phyloP scores from a whole-genome alignment of 2,888 invertebrate genomes.

The Ligdia adustata region DNA sequence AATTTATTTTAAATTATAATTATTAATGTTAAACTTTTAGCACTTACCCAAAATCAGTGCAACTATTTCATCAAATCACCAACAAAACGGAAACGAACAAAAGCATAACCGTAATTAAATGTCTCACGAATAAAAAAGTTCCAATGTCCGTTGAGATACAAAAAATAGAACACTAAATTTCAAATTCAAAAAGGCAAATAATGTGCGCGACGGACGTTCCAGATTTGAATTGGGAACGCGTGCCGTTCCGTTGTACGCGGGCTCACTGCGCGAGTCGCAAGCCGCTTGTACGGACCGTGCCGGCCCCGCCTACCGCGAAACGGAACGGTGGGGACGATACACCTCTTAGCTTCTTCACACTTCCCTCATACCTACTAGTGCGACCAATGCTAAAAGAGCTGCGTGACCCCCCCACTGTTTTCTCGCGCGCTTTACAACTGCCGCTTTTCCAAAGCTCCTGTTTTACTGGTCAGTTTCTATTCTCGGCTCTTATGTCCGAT shows the following conservation, averaged over 20 bases:
- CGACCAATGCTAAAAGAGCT: slow-evolving; percentile 55
- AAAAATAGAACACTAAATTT: slow-evolving; percentile 42
- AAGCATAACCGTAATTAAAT: slow-evolving; percentile 20
- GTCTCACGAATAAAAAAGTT: slow-evolving; percentile 14
- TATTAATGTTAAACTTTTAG: slow-evolving; percentile 1
- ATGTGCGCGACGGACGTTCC: slow-evolving; percentile 42
- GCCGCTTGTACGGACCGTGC: slow-evolving; percentile 67
- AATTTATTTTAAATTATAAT: not conserved
- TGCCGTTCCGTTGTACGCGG: slow-evolving; percentile 64
- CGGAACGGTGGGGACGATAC: slow-evolving; percentile 71
- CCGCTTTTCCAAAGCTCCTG: slow-evolving; percentile 44
- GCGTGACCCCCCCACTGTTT: slow-evolving; percentile 43
- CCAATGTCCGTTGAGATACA: slow-evolving; percentile 6
- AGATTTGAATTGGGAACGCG: slow-evolving; percentile 53
- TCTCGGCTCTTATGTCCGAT: slow-evolving; percentile 41
- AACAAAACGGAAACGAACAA: slow-evolving; percentile 6
- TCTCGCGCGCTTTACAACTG: slow-evolving; percentile 18
- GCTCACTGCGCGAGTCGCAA: slow-evolving; percentile 70
- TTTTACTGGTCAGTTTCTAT: slow-evolving; percentile 46
- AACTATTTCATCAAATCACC: slow-evolving; percentile 15
- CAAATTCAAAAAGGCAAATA: slow-evolving; percentile 40
- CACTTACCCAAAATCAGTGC: slow-evolving; percentile 24
- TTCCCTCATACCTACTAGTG: slow-evolving; percentile 76
- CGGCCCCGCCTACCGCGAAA: slow-evolving; percentile 69
- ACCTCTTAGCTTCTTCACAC: slow-evolving; percentile 81